Percentiles rank a stretch among this genome's conserved stretches.
Conservation (phyloP, 2,888 invertebrate genomes). For the Pollenia labialis region DNA sequence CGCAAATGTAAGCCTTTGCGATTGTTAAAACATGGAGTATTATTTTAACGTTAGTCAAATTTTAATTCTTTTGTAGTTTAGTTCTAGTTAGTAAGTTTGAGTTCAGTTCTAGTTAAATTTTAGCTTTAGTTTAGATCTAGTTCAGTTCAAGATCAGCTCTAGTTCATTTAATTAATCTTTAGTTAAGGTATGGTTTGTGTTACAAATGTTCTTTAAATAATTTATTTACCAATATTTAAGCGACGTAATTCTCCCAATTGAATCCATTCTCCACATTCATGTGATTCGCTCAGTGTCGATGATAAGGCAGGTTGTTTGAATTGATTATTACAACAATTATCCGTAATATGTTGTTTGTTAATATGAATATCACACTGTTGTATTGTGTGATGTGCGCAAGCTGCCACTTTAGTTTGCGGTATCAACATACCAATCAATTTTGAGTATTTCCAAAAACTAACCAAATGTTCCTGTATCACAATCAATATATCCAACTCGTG, state of each 20-base stretch:
- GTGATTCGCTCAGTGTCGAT: conserved; percentile 16
- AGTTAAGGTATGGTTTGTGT: no score
- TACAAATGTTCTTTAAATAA: background rate
- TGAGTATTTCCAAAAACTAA: conserved; percentile 83
- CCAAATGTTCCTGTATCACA: conserved; percentile 80
- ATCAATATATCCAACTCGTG: conserved; percentile 82
- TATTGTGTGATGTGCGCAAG: background rate
- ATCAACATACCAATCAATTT: conserved; percentile 79
- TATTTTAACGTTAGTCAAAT: no score
- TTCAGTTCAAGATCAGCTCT: no score
- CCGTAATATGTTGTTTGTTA: conserved; percentile 15
- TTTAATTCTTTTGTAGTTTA: no score
- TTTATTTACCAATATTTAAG: conserved; percentile 77
- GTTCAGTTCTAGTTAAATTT: no score
- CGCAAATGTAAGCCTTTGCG: no score
- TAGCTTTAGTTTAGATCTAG: no score
- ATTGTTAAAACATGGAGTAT: no score
- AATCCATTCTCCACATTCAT: conserved; percentile 77
- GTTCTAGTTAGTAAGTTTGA: no score
- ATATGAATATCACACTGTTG: conserved; percentile 47
- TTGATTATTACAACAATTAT: conserved; percentile 44
- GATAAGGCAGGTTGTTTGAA: conserved; percentile 49
- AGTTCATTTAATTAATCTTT: no score
- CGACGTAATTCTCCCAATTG: conserved; percentile 80
- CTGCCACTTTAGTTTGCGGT: conserved; percentile 9